Evolutionary conservation across 2,113 vertebrate species (phyloP).

Genomic region (Trogon surrucura): DNA sequence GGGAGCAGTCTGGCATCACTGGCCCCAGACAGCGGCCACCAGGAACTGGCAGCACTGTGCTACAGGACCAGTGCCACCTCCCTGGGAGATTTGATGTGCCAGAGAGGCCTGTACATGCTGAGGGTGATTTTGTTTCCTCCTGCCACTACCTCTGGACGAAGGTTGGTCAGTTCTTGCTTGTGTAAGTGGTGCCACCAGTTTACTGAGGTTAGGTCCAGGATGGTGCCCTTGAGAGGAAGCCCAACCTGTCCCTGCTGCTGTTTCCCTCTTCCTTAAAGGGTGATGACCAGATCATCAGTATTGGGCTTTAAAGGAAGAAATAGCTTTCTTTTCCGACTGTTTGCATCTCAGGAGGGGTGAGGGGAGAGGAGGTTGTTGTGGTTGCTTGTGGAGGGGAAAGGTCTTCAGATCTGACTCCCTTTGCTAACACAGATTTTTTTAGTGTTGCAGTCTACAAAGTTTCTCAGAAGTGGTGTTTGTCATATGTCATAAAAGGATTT

Average conservation of each 20-base stretch:
- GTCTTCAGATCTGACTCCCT: not conserved
- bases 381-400: not conserved
- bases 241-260: not conserved
- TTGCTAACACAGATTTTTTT: not conserved
- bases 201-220: not conserved
- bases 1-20: not conserved
- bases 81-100: not conserved
- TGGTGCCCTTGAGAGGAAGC: not conserved
- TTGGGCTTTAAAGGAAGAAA: not conserved
- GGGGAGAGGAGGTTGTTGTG: not conserved
- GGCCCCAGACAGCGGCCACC: fast-evolving
- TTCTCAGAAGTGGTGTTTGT: not conserved
- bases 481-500: not conserved
- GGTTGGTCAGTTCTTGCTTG: too few relatives aligned
- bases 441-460: not conserved
- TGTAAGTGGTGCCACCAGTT: fast-evolving
- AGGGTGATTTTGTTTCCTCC: not conserved
- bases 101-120: not conserved
- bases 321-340: not conserved
- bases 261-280: not conserved
- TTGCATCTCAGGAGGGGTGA: not conserved
- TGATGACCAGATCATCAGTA: fast-evolving
- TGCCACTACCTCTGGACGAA: not conserved
- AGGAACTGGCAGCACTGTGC: fast-evolving
- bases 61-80: not conserved